These are phyloP conservation scores for Pedetes capensis DNA, from an alignment of 2,113 vertebrate genomes.

Conservation along the genomic window DNA sequence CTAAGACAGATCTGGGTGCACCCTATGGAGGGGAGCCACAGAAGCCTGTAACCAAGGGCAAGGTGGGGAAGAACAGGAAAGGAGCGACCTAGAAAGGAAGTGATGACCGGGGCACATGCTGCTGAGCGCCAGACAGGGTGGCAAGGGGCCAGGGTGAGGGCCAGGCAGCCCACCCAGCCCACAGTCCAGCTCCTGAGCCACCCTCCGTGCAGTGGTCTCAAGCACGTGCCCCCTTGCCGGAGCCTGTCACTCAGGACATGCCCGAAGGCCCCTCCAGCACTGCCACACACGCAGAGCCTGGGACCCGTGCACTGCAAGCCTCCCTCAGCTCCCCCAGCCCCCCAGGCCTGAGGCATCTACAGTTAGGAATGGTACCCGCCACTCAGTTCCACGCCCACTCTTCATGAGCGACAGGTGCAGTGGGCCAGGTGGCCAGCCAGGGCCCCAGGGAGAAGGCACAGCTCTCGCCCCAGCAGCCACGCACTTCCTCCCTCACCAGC, in stretches of 20 bases:
- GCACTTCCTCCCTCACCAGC: neutral
- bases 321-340: neutral
- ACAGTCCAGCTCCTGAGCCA: neutral
- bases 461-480: fast-evolving
- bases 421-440: neutral
- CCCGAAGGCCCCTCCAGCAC: too few relatives aligned
- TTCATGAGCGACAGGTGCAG: neutral
- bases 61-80: too few relatives aligned
- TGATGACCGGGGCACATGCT: neutral
- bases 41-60: too few relatives aligned
- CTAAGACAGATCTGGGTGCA: too few relatives aligned
- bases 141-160: neutral
- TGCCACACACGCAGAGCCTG: neutral
- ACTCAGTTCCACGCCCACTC: neutral
- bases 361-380: neutral
- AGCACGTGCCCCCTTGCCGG: neutral
- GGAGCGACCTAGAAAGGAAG: neutral
- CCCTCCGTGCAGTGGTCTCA: neutral
- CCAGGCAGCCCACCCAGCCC: neutral
- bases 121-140: too few relatives aligned
- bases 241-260: neutral
- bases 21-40: too few relatives aligned
- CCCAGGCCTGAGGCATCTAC: too few relatives aligned
- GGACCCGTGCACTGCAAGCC: neutral
- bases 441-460: neutral